Percentiles rank a stretch among this genome's conserved stretches.
Conservation (phyloP, 2,797 vertebrate species). For the Helarctos malayanus region DNA sequence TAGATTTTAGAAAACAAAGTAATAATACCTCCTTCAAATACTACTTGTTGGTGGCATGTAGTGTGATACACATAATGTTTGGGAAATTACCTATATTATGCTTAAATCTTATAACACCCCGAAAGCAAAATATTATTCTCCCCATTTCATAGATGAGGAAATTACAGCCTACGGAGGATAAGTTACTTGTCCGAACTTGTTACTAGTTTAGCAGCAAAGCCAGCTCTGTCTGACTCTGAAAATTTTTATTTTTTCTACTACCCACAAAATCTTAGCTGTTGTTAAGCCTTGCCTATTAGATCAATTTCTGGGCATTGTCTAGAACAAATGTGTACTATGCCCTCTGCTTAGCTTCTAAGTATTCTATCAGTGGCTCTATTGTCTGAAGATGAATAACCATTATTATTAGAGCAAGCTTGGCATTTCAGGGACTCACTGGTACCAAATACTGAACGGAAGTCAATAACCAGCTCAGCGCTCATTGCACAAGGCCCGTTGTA, state of each 20-base stretch:
- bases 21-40: slow-evolving; percentile 33
- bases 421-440: slow-evolving; percentile 59
- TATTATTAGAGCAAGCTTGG: slow-evolving; percentile 32
- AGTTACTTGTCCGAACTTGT: neutral
- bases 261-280: slow-evolving; percentile 7
- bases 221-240: neutral
- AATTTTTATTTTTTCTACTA: neutral
- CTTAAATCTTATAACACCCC: neutral
- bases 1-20: slow-evolving; percentile 29
- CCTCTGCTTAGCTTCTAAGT: slow-evolving; percentile 48
- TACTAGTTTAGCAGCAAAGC: slow-evolving; percentile 35
- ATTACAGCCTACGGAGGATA: neutral
- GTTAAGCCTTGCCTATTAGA: neutral
- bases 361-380: slow-evolving; percentile 52
- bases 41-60: neutral
- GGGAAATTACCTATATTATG: neutral
- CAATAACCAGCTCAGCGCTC: slow-evolving; percentile 42
- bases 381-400: slow-evolving; percentile 70
- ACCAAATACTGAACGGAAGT: slow-evolving; percentile 56
- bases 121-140: neutral
- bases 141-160: neutral
- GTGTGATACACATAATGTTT: neutral
- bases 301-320: slow-evolving; percentile 31
- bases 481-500: neutral
- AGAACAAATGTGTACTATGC: slow-evolving; percentile 56